These are phyloP conservation scores for Cecropterus lyciades DNA, from an alignment of 1,140 invertebrate genomes.

Conservation along the genomic window DNA sequence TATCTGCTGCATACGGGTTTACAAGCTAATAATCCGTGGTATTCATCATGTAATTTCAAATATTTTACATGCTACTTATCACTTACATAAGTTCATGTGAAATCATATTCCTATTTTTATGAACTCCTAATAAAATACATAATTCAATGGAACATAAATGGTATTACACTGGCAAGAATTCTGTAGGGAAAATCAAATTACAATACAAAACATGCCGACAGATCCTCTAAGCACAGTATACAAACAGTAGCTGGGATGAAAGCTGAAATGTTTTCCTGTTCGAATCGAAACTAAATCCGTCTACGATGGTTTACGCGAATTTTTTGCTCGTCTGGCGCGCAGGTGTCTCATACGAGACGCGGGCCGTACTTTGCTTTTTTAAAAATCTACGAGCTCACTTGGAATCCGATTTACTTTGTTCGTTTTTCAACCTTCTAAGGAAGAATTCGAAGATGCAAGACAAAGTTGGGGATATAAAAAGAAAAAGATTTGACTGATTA, in stretches of 20 bases:
- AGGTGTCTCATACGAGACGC: constrained; percentile 26
- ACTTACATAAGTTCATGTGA: too few relatives aligned
- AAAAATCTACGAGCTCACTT: constrained; percentile 9
- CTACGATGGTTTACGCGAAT: constrained; percentile 26
- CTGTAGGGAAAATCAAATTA: not conserved
- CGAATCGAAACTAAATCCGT: constrained; percentile 36
- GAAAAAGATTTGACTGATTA: constrained; percentile 1
- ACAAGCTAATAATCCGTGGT: too few relatives aligned
- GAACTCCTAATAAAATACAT: too few relatives aligned
- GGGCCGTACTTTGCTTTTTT: constrained; percentile 16
- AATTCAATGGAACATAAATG: too few relatives aligned
- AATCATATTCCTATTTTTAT: too few relatives aligned
- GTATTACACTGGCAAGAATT: not conserved
- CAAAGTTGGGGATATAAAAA: constrained; percentile 1
- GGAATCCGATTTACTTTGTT: constrained; percentile 14
- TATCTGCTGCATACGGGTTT: too few relatives aligned
- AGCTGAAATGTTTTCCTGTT: constrained; percentile 32
- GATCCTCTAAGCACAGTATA: not conserved
- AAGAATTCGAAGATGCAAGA: constrained; percentile 18
- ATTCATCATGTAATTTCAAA: too few relatives aligned
- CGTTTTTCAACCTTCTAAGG: constrained; percentile 7
- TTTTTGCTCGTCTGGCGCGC: constrained; percentile 34
- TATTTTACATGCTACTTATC: too few relatives aligned
- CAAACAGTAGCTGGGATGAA: constrained; percentile 11
- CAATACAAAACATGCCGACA: not conserved